Percentiles rank a stretch among this genome's conserved stretches.
Evolutionary conservation across 2,797 vertebrate species (phyloP).

Genomic region (Etheostoma perlongum): DNA sequence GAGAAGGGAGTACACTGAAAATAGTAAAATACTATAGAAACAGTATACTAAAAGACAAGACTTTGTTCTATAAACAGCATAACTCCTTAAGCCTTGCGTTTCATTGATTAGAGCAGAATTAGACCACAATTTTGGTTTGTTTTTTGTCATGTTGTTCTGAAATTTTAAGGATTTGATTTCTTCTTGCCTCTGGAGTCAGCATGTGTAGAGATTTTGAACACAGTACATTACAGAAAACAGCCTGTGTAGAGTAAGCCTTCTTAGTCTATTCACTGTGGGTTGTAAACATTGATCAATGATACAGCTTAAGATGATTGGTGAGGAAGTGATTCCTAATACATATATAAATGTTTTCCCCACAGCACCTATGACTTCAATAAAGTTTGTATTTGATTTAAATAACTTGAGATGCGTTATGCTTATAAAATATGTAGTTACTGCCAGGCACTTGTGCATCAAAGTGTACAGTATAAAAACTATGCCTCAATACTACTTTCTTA

Average conservation of each 20-base stretch:
- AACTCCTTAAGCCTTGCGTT: background rate
- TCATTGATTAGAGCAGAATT: constrained; percentile 1
- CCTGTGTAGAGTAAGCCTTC: background rate
- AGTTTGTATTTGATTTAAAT: background rate
- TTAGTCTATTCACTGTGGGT: background rate
- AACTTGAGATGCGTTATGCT: background rate
- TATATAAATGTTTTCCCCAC: background rate
- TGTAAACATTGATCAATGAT: background rate
- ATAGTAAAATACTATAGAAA: background rate
- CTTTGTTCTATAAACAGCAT: background rate
- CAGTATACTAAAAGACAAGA: background rate
- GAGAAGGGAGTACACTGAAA: background rate
- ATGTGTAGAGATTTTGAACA: background rate
- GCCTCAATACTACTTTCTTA: background rate
- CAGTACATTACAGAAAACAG: background rate
- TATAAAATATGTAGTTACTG: background rate
- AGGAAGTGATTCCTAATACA: background rate
- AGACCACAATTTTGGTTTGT: background rate
- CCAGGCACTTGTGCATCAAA: background rate
- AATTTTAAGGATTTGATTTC: background rate
- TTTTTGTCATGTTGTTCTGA: background rate
- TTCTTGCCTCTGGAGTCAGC: background rate
- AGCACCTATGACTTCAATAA: background rate
- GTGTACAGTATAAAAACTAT: background rate
- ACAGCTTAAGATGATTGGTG: background rate